Base-by-base conservation (phyloP, 1,140 invertebrate genomes). In the Megathymus violae region DNA sequence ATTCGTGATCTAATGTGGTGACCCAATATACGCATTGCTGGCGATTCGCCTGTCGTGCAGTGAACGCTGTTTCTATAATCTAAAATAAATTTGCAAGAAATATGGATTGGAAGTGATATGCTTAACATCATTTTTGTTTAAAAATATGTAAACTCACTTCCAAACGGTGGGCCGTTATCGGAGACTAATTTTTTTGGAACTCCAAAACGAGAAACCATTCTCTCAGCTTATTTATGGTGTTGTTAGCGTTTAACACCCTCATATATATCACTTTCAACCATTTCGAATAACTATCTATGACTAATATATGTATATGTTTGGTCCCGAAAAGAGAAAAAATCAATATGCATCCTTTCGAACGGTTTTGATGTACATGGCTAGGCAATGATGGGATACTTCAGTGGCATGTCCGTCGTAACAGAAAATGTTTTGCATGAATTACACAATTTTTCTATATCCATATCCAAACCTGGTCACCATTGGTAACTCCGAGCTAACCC, bases 51-150 rank as follows among this genome's bases (percentile, higher is more conserved):
- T 0, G 63, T 64, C 9, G 44, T 58, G 10, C 52, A 19, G 22
- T 64, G 62, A 10, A 38, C 15, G 10, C 54, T 60, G 36, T 60
- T 60, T 11, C 56, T 38, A 50, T 52, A 65, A n/a, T 51, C 27
- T 11, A 60, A 13, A 9, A 60, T 44, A 19, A 60, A 69, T 61
- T 17, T 25, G 56, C 46, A 62, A 59, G 13, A 61, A 27, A 16
- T 83, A 82, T 2, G 81, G 80, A 6, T 80, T 62, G 1, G 75
- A 66, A 15, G 73, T 70, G 27, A 60, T 60, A 38, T 77, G 74
- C 27, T 67, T 56, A 6, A 83, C 74, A 6, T 62, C 58, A 66
- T 81, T 74, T 43, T 51, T 58, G 27, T 62, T 52, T 31, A 71
- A 69, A 74, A 75, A 82, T 16, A 1, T 46, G 66, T 44, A 62